A percentile compares a stretch with the other conserved stretches of the same genome.
Conservation (phyloP, 2,888 invertebrate species). For the Agrotis ipsilon region DNA sequence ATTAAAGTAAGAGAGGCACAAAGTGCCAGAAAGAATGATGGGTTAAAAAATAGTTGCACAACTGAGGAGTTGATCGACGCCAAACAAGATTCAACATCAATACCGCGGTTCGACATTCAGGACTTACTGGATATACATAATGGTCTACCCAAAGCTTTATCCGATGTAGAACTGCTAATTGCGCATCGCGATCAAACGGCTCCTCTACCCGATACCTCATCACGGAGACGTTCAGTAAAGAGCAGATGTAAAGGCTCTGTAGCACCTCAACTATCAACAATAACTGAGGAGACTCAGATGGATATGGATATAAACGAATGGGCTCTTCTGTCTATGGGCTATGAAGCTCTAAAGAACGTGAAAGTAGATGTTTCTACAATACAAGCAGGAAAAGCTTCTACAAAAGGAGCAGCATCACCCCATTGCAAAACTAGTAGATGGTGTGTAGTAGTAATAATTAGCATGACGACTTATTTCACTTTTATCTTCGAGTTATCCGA, state of each 20-base stretch:
- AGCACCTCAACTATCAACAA: not conserved
- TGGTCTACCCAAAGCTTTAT: not conserved
- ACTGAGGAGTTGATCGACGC: not conserved
- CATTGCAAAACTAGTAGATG: not conserved
- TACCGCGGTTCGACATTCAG: not conserved
- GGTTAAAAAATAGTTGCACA: not conserved
- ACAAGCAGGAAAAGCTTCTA: not conserved
- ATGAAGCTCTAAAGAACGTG: not conserved
- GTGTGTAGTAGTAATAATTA: constrained; percentile 24
- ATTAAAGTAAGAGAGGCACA: constrained; percentile 1
- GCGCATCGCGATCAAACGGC: not conserved
- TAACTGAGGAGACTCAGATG: not conserved
- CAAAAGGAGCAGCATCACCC: not conserved
- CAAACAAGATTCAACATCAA: not conserved
- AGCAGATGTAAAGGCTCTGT: too few species aligned
- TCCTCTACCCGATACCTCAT: not conserved
- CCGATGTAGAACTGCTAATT: too few species aligned
- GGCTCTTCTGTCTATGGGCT: not conserved
- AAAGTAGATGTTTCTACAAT: not conserved
- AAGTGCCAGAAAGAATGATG: too few species aligned
- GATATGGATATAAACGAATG: not conserved
- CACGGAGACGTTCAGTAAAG: not conserved
- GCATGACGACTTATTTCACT: not conserved
- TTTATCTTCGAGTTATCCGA: not conserved
- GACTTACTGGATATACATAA: not conserved